These are phyloP conservation scores for Xiphorhynchus erythropygius DNA, from an alignment of 2,797 vertebrate genomes.

Conservation along the genomic window DNA sequence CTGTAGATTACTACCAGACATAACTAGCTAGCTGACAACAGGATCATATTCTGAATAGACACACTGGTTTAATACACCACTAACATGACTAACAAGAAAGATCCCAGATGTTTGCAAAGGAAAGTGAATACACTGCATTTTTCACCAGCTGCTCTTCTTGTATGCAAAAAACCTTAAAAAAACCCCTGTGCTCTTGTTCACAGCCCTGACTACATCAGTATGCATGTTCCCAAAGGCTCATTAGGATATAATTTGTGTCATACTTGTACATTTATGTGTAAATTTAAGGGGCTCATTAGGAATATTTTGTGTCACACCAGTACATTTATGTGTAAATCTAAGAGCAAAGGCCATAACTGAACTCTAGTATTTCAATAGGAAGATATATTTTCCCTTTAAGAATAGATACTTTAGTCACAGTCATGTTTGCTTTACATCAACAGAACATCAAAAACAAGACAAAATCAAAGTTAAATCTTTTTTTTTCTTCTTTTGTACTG, in stretches of 20 bases:
- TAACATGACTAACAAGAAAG: not conserved
- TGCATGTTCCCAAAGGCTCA: not conserved
- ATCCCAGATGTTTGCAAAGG: not conserved
- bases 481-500: not conserved
- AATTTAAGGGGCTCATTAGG: not conserved
- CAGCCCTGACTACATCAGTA: not conserved
- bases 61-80: not conserved
- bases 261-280: not conserved
- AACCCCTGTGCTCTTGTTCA: not conserved
- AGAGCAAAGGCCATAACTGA: not conserved
- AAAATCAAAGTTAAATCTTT: not conserved
- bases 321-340: not conserved
- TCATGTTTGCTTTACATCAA: not conserved
- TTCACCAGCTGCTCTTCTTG: not conserved
- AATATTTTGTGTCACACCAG: not conserved
- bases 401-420: not conserved
- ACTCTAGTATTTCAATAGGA: not conserved
- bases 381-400: not conserved
- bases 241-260: not conserved
- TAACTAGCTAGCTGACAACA: not conserved
- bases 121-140: not conserved
- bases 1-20: not conserved
- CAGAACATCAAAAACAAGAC: not conserved
- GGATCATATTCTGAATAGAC: not conserved
- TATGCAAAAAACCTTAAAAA: not conserved